Evolutionary conservation across 2,113 vertebrate species (phyloP).

Genomic region (Zeus faber): DNA sequence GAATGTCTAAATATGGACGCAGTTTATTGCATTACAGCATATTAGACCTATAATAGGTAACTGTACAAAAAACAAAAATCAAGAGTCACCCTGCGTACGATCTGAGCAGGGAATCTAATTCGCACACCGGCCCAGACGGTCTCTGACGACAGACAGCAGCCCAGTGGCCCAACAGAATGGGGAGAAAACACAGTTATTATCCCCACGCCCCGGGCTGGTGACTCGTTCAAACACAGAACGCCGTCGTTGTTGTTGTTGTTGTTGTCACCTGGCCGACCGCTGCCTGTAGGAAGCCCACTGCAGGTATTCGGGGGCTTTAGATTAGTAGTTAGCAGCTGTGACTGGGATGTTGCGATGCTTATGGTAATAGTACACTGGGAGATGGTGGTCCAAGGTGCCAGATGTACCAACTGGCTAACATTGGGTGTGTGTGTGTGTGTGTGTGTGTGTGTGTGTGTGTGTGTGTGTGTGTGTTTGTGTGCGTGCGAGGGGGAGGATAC

Average conservation of each 20-base stretch:
- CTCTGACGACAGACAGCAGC: no score
- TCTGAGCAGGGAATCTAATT: no score
- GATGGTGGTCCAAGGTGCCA: conserved; percentile 30
- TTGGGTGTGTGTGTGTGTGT: not conserved
- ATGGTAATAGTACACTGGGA: conserved; percentile 26
- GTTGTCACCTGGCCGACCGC: conserved; percentile 27
- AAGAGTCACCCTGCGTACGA: no score
- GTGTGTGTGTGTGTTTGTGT: no score
- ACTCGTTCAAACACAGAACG: conserved; percentile 27
- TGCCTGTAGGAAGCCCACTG: conserved; percentile 21
- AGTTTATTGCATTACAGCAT: no score
- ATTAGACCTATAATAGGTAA: no score
- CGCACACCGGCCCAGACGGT: no score
- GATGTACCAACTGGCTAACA: conserved; percentile 36
- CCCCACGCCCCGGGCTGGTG: conserved; percentile 47
- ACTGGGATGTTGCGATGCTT: conserved; percentile 26
- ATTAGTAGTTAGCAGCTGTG: conserved; percentile 19
- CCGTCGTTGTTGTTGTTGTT: not conserved
- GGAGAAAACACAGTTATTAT: conserved; percentile 62
- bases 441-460: no score
- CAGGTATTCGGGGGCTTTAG: conserved; percentile 19
- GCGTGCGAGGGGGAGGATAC: no score
- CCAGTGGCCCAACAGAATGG: conserved; percentile 39
- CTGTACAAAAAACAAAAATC: no score
- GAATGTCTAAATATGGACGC: no score